These are phyloP conservation scores for Calephelis virginiensis DNA, from an alignment of 1,140 invertebrate genomes.

Conservation along the genomic window DNA sequence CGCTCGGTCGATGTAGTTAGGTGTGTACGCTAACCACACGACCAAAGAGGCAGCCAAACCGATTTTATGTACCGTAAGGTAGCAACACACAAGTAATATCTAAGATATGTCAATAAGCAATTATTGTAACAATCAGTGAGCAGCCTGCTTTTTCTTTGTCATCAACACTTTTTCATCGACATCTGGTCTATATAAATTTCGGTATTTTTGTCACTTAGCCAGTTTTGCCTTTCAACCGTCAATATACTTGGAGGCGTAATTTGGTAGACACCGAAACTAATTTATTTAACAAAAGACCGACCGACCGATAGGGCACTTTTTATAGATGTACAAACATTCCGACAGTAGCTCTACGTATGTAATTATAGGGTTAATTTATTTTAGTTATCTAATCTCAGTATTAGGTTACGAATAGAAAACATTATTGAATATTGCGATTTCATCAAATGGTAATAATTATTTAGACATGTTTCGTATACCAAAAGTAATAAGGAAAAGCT, in stretches of 20 bases:
- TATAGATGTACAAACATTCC: constrained; percentile 72
- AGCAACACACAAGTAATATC: no score
- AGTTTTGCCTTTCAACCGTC: no score
- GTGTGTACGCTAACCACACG: no score
- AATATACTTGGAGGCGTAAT: constrained; percentile 67
- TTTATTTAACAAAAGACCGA: constrained; percentile 79
- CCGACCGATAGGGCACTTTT: constrained; percentile 71
- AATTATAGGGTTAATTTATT: constrained; percentile 54
- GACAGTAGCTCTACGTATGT: constrained; percentile 52
- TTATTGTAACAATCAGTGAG: no score
- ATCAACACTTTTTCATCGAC: no score
- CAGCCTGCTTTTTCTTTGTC: no score
- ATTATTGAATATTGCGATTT: constrained; percentile 10
- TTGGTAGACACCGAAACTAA: constrained; percentile 80
- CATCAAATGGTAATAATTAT: constrained; percentile 12
- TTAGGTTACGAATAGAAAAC: constrained; percentile 6
- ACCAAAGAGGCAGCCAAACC: no score
- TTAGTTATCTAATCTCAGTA: constrained; percentile 12
- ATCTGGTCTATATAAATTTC: no score
- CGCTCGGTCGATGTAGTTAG: no score
- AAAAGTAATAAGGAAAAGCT: background rate
- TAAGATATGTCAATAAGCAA: no score
- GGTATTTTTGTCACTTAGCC: no score
- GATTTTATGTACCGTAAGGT: no score
- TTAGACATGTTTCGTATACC: background rate